Evolutionary conservation across 2,113 vertebrate species (phyloP).

Genomic region (Propithecus coquereli): DNA sequence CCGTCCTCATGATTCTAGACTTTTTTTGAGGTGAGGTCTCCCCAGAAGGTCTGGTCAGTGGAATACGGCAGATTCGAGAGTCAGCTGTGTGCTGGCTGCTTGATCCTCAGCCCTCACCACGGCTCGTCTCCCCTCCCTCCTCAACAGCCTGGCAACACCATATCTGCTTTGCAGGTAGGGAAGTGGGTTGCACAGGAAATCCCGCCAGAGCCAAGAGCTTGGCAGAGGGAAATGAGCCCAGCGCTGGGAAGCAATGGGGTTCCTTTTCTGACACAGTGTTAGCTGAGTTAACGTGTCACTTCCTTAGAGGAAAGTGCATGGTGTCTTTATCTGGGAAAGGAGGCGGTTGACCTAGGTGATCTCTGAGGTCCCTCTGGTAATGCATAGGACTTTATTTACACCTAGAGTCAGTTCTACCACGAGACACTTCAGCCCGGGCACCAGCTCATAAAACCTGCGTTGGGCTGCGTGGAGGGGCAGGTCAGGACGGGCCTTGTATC

Average conservation of each 20-base stretch:
- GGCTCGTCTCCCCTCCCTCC: background rate
- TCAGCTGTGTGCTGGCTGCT: background rate
- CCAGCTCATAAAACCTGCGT: background rate
- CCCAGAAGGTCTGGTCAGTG: background rate
- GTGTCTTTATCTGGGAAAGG: conserved; percentile 1
- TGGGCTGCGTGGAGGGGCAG: background rate
- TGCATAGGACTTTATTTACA: background rate
- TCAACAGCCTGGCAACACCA: background rate
- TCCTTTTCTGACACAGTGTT: background rate
- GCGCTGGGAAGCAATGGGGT: background rate
- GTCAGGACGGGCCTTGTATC: background rate
- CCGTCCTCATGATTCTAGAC: background rate
- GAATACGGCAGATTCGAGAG: background rate
- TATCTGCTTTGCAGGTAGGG: background rate
- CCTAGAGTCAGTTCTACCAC: background rate
- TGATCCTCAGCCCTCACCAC: background rate
- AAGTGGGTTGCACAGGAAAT: background rate
- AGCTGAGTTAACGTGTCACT: background rate
- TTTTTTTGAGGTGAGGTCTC: background rate
- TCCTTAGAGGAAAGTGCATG: background rate
- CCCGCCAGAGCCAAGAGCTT: background rate
- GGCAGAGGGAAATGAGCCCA: background rate
- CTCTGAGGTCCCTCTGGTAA: conserved; percentile 5
- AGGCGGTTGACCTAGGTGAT: background rate
- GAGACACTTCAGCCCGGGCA: background rate